Percentiles rank a stretch among this genome's conserved stretches.
Evolutionary conservation across 2,797 vertebrate species (phyloP).

Genomic region (Threskiornis aethiopicus): DNA sequence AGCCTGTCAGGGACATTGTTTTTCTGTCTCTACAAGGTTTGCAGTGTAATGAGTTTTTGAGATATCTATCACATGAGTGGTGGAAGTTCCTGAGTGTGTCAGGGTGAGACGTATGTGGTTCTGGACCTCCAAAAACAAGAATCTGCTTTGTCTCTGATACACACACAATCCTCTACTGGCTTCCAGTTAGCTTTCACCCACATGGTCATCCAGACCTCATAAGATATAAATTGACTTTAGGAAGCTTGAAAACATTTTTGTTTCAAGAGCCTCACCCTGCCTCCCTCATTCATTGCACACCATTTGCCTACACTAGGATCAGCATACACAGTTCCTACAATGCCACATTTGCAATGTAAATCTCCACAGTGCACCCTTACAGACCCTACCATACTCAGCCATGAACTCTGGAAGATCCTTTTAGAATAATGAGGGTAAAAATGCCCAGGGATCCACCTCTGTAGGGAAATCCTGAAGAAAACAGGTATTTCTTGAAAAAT

Average conservation of each 20-base stretch:
- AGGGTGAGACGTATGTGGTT: neutral
- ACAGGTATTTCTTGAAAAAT: neutral
- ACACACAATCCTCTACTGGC: neutral
- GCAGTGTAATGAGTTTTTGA: neutral
- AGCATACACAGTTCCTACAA: neutral
- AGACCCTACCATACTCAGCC: neutral
- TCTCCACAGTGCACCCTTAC: neutral
- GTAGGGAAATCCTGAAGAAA: neutral
- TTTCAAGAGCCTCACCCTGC: neutral
- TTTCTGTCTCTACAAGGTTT: neutral
- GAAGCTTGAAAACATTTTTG: neutral
- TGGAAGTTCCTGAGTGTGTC: neutral
- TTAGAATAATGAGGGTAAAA: neutral
- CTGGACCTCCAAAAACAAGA: neutral
- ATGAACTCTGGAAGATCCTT: neutral
- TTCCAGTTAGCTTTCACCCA: neutral
- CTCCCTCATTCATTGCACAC: neutral
- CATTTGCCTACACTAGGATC: neutral
- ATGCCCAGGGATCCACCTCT: neutral
- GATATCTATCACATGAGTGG: neutral
- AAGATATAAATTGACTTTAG: neutral
- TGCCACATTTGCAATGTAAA: neutral
- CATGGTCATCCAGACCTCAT: neutral
- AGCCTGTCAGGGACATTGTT: neutral
- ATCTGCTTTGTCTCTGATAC: neutral